Evolutionary conservation across 2,797 vertebrate species (phyloP), one percentile per base, ranked within the genome.

Genomic region (Characodon lateralis): DNA sequence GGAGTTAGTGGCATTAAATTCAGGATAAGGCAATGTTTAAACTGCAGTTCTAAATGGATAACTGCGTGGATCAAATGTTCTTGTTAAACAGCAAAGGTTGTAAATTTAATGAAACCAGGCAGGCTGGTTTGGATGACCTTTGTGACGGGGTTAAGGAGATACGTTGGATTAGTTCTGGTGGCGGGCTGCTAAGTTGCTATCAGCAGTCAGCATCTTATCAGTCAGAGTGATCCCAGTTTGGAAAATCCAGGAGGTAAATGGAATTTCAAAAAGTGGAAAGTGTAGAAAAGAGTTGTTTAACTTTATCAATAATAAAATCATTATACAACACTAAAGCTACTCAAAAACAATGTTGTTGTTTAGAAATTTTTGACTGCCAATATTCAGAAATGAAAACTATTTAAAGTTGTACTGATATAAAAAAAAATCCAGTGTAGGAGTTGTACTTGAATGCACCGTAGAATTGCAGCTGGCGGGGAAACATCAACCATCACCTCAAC

Each of bases 1-100:
- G 70, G 79, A 83, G 77, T 8, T 5, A 13, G 9, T 41, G 63
- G 35, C 39, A 0, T 66, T 66, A 66, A 24, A 43, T 43, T 13
- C 22, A 43, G 35, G 10, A 66, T 13, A 20, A 41, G 41, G 63
- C 10, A 0, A 12, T n/a, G 63, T 2, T 66, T 24, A 41, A 66
- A 8, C 35, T 66, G 35, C 24, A n/a, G 24, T 9, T 53, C 51
- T 50, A 50, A 50, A 50, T 16, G 48, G 13, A 14, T 14, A 50
- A 50, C 16, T 16, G 4, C 48, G 14, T 50, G 16, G 48, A 50
- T 16, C 48, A 50, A 50, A 50, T 16, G 48, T 16, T 16, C 48
- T 50, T 22, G 20, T 55, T 55, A 55, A 55, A 55, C 58, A 16
- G 58, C 26, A 7, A 16, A 16, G 58, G 58, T 16, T 59, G 58